Percentiles rank a stretch among this genome's conserved stretches.
Evolutionary conservation across 2,797 vertebrate genomes (phyloP).

Genomic region (Onychomys torridus): DNA sequence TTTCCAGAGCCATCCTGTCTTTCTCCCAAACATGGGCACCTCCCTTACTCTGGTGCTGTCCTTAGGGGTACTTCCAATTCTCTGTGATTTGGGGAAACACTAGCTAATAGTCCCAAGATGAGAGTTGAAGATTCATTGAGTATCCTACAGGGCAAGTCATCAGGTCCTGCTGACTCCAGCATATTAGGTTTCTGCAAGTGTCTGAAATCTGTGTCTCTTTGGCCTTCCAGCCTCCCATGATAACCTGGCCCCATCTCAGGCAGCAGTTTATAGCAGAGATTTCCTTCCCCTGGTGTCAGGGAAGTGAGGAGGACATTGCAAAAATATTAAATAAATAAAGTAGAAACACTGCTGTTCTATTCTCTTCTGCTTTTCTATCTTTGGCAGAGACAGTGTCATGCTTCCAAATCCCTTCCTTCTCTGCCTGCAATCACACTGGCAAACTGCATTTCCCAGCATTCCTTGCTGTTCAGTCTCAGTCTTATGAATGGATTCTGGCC

Average conservation of each 20-base stretch:
- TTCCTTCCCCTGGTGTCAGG: constrained; percentile 16
- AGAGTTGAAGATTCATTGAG: constrained; percentile 77
- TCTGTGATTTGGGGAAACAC: constrained; percentile 65
- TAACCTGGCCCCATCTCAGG: constrained; percentile 56
- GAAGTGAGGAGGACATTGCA: constrained; percentile 20
- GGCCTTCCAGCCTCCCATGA: constrained; percentile 67
- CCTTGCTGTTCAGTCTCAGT: background rate
- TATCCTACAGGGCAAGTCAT: constrained; percentile 75
- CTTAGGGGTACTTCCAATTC: constrained; percentile 56
- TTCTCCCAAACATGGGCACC: constrained; percentile 56
- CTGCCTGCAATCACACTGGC: background rate
- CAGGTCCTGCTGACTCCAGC: constrained; percentile 76
- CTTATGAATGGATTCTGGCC: background rate
- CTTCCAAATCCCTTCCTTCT: background rate
- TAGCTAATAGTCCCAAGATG: constrained; percentile 71
- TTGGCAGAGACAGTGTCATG: background rate
- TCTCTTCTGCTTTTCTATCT: constrained; percentile 14
- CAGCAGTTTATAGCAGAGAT: constrained; percentile 68
- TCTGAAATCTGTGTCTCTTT: constrained; percentile 68
- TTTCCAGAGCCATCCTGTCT: constrained; percentile 75
- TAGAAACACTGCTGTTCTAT: constrained; percentile 33
- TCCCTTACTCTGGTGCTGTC: constrained; percentile 66
- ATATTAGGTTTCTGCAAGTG: constrained; percentile 77
- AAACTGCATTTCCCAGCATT: constrained; percentile 57
- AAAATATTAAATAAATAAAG: constrained; percentile 70